Base-by-base conservation (phyloP, 2,888 invertebrate species). In the Leucoma salicis region DNA sequence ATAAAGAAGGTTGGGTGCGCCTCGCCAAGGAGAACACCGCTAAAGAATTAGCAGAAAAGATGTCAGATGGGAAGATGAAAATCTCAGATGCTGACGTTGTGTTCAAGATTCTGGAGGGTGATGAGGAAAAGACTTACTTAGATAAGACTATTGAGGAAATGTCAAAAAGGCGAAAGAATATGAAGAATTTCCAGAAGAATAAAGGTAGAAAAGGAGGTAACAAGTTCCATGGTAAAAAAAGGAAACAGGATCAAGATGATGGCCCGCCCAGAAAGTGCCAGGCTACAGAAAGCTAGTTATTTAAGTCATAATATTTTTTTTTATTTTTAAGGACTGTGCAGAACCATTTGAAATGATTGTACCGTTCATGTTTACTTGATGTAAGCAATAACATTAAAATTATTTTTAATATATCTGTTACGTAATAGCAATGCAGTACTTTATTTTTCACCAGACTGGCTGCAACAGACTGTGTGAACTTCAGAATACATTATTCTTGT, bases 1-100 rank as follows among this genome's bases (percentile, higher is more conserved):
- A 95, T 53, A 81, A 91, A 3, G 92, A 93, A 59, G 97, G 95
- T 0, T 94, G 93, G 81, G 88, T 95, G 12, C 91, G 96, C 29
- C 90, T 96, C 37, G 78, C 91, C 2, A 92, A 92, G 46, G 94
- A 94, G 65, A 92, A 95, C 69, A 79, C 91, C 5, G 96, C 95
- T 0, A 91, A 92, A 49, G 90, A 91, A 39, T 74, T 95, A 38
- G 65, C 91, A 12, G 92, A 92, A 31, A 93, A 94, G 70, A 77
- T 94, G 34, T 85, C 91, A 0, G 92, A 93, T 39, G 91, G 91
- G 1, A 93, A 93, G 82, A 77, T 94, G 12, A 86, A 82, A 49
- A 81, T 90, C 2, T 72, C 86, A 41, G 90, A 91, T 0, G 73
- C 78, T 1, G 91, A 92, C 21, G 77, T 94, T 0, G 79, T 83